A percentile compares a stretch with the other conserved stretches of the same genome.
Evolutionary conservation across 2,888 invertebrate genomes (phyloP).

Genomic region (Zhengitettix transpicula): DNA sequence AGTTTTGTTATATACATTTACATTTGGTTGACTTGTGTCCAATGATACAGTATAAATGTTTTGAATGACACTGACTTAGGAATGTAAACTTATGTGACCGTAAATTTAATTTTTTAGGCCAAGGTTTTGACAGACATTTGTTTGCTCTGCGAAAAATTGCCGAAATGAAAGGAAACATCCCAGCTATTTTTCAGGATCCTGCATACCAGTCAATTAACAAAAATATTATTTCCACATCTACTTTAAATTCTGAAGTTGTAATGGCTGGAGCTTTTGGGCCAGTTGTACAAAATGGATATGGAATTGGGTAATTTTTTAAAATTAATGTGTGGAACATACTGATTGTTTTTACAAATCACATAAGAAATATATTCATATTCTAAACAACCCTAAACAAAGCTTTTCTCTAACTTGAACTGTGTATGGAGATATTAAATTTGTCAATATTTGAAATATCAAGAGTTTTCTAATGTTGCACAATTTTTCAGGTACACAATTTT

Average conservation of each 20-base stretch:
- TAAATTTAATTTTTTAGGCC: constrained; percentile 33
- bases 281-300: constrained; percentile 76
- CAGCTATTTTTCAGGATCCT: constrained; percentile 54
- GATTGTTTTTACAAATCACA: no score
- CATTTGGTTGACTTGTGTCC: no score
- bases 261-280: constrained; percentile 89
- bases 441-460: not conserved
- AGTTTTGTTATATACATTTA: no score
- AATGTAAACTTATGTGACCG: not conserved
- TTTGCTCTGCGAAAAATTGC: constrained; percentile 69
- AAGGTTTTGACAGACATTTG: constrained; percentile 93
- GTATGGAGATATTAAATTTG: not conserved
- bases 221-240: constrained; percentile 88
- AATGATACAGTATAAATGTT: no score
- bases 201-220: constrained; percentile 68
- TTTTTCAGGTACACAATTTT: constrained; percentile 69
- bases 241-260: constrained; percentile 72
- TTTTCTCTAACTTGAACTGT: not conserved
- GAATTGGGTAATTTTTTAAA: constrained; percentile 57
- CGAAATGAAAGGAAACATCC: constrained; percentile 35
- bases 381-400: not conserved
- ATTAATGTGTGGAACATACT: no score
- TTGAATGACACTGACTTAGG: no score
- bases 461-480: constrained; percentile 17
- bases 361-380: not conserved